These are phyloP conservation scores for Drosophila nigricruria DNA, from an alignment of 2,888 invertebrate species.

Conservation along the genomic window DNA sequence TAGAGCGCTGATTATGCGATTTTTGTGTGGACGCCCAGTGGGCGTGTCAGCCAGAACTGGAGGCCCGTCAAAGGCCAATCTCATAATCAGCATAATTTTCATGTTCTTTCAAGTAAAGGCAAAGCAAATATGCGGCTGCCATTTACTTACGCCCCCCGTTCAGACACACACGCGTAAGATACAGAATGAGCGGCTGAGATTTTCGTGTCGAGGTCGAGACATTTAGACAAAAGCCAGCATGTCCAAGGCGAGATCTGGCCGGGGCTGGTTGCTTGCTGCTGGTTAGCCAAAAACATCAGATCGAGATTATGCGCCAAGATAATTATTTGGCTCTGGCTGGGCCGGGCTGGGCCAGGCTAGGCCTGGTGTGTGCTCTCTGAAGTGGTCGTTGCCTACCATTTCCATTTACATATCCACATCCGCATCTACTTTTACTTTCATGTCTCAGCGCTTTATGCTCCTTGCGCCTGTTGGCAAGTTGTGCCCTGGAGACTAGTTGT, in stretches of 20 bases:
- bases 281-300: constrained; percentile 53
- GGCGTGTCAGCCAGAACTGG: constrained; percentile 35
- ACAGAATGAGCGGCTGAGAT: constrained; percentile 52
- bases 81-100: constrained; percentile 79
- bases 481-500: constrained; percentile 77
- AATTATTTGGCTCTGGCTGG: constrained; percentile 70
- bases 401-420: constrained; percentile 42
- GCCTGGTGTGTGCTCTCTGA: constrained; percentile 42
- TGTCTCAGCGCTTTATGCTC: constrained; percentile 73
- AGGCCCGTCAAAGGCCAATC: constrained; percentile 60
- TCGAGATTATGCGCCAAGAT: constrained; percentile 73
- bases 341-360: constrained; percentile 44
- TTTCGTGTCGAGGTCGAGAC: constrained; percentile 46
- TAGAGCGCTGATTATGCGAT: constrained; percentile 24
- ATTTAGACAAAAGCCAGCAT: constrained; percentile 66
- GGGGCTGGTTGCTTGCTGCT: constrained; percentile 27
- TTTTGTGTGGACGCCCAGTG: constrained; percentile 38
- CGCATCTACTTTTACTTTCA: constrained; percentile 66
- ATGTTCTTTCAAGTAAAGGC: constrained; percentile 61
- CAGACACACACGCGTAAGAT: constrained; percentile 5
- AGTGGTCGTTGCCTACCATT: constrained; percentile 40
- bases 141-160: constrained; percentile 17
- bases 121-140: constrained; percentile 44
- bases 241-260: constrained; percentile 52
- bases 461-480: constrained; percentile 76